A percentile compares a stretch with the other conserved stretches of the same genome.
Evolutionary conservation across 2,888 invertebrate species (phyloP).

Genomic region (Acleris holmiana): DNA sequence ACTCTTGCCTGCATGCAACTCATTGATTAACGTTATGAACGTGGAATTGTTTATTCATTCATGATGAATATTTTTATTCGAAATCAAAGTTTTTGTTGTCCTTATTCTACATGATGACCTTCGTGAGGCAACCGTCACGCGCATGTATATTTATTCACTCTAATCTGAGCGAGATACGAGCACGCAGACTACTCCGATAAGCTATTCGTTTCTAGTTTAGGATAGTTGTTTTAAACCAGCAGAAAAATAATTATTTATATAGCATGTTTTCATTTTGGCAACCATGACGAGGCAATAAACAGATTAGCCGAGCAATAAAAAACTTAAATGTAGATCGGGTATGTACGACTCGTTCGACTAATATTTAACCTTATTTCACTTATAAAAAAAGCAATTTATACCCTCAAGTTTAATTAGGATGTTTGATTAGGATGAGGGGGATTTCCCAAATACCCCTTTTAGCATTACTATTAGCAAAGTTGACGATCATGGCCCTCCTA

Average conservation of each 20-base stretch:
- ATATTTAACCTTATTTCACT: background rate
- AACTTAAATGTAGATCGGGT: background rate
- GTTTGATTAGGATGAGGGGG: too few relatives aligned
- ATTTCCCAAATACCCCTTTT: background rate
- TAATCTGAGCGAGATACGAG: constrained; percentile 35
- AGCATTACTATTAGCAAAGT: background rate
- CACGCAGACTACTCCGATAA: constrained; percentile 27
- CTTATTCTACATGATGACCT: constrained; percentile 53
- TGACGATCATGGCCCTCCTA: too few relatives aligned
- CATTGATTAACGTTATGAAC: constrained; percentile 84
- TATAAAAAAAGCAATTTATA: too few relatives aligned
- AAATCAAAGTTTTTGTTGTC: constrained; percentile 66
- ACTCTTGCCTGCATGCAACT: constrained; percentile 81
- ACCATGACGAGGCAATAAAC: background rate
- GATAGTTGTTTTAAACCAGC: constrained; percentile 12
- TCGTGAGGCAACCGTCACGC: constrained; percentile 45
- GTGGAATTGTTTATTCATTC: constrained; percentile 84
- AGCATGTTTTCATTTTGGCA: background rate
- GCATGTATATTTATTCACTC: constrained; percentile 43
- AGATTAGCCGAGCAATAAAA: background rate
- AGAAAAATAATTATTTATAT: background rate
- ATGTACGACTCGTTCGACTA: too few relatives aligned
- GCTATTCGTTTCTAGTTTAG: constrained; percentile 31
- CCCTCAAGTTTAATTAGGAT: too few relatives aligned
- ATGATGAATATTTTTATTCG: constrained; percentile 79